Percentiles rank a stretch among this genome's conserved stretches.
Conservation (phyloP, 2,888 invertebrate species). For the Oscheius sp. region DNA sequence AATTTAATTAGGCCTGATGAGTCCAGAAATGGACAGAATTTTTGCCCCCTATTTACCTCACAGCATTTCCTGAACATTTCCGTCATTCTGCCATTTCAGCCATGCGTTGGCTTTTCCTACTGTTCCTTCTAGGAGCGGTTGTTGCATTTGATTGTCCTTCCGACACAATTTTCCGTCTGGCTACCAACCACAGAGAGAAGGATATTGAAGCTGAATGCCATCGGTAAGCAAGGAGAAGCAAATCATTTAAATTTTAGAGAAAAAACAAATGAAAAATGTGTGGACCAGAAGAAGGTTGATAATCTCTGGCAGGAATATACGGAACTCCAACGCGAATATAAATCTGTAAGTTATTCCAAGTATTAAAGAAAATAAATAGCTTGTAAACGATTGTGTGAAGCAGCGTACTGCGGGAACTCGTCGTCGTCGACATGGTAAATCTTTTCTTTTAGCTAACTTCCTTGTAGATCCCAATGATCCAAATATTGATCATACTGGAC, state of each 20-base stretch:
- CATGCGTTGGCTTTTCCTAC: slow-evolving; percentile 13
- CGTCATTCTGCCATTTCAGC: slow-evolving; percentile 5
- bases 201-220: slow-evolving; percentile 53
- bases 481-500: slow-evolving; percentile 42
- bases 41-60: neutral
- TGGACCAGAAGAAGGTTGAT: slow-evolving; percentile 40
- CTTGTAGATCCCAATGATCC: slow-evolving; percentile 43
- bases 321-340: slow-evolving; percentile 45
- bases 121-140: neutral
- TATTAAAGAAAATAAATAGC: neutral
- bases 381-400: slow-evolving; percentile 16
- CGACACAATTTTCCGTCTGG: slow-evolving; percentile 55
- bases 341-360: slow-evolving; percentile 26
- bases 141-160: slow-evolving; percentile 37
- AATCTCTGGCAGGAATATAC: slow-evolving; percentile 52
- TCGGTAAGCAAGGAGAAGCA: slow-evolving; percentile 18
- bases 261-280: slow-evolving; percentile 30
- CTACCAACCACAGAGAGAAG: slow-evolving; percentile 51
- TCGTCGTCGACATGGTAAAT: neutral
- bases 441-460: neutral
- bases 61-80: neutral
- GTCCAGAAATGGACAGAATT: neutral
- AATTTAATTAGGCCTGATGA: neutral
- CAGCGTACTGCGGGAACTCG: neutral
- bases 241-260: slow-evolving; percentile 24